Base-by-base conservation (phyloP, 2,113 vertebrate genomes). In the Symphodus melops region DNA sequence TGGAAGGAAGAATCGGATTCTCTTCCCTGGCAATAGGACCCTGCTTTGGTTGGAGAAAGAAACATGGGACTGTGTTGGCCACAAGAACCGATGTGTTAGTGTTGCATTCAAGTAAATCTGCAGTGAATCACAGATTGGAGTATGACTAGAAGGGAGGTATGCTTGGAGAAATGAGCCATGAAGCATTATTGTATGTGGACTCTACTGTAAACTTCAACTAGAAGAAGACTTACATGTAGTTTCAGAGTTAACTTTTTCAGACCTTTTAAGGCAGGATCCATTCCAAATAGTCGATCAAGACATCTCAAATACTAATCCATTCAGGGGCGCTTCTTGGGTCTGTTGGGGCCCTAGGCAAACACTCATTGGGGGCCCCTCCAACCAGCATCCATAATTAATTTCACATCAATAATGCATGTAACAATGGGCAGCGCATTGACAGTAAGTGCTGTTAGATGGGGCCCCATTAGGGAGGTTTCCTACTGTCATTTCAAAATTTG, bases 41-140 rank as follows among this genome's bases (percentile, higher is more conserved):
- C 42, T 4, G 20, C 4, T 2, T 3, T 53, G 68, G 33, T 46
- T 69, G 33, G 9, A 46, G 51, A 58, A 36, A 55, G 25, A 63
- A 58, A n/a, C 48, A 56, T 51, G 53, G 23, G 44, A 52, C 28
- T 8, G 11, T n/a, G 19, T 33, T 72, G 23, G 41, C 21, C 36
- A 9, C 21, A 17, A 51, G 23, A n/a, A 44, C 6, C 54, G n/a
- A 20, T 57, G 52, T n/a, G 64, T 74, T 51, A 42, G 33, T 55
- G 63, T 41, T 54, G 49, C 41, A 56, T 12, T 16, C 39, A 53
- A 52, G 42, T 63, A 69, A 60, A 16, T 71, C 53, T 9, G 46
- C 52, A 52, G 52, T 57, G 77, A 60, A 16, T 71, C 53, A 52
- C 19, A 58, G 37, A 58, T 42, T 59, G 37, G 61, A 25, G n/a